Evolutionary conservation across 2,113 vertebrate genomes (phyloP), one percentile per base, ranked within the genome.

Genomic region (Pelecanus crispus): DNA sequence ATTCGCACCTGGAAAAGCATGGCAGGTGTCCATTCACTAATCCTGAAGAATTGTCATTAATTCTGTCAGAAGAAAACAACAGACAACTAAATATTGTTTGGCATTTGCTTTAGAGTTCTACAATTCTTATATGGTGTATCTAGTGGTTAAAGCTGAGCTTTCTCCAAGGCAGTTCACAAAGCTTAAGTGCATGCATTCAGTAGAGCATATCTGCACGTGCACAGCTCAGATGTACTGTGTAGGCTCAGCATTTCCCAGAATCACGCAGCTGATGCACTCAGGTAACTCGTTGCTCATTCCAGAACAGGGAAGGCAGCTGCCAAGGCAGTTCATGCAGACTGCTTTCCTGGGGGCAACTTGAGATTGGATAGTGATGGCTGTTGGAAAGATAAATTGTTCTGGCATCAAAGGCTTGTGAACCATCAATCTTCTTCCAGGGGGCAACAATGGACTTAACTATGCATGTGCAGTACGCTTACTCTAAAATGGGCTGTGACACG

Each of bases 381-480:
- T 75, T 81, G 83, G 65, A 50, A 86, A 89, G 86, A 95, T 82
- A 80, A 96, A 95, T 87, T 80, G 66, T 79, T 79, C 77, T 92
- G 84, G 19, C 87, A 75, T 87, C 34, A 47, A 68, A 85, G 21
- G 15, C 31, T 92, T 78, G 13, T 61, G 66, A 79, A 29, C 56
- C 31, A 92, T 94, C 81, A 72, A 2, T 89, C 87, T 95, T 90
- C 38, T 92, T 94, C 32, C 18, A 75, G 44, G 63, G 56, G 40
- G 32, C 28, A 89, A 11, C 52, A 81, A 7, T 67, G 50, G 66
- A 81, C 38, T 52, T 73, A 20, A 53, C 72, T 66, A 38, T 65
- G 55, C 26, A 20, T 4, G 4, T 72, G 36, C 44, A 40, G 74
- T 49, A 21, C 4, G 2, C 17, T 70, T 70, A 16, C 19, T 77